Base-by-base conservation (phyloP, 2,113 vertebrate genomes). In the Murina feae region DNA sequence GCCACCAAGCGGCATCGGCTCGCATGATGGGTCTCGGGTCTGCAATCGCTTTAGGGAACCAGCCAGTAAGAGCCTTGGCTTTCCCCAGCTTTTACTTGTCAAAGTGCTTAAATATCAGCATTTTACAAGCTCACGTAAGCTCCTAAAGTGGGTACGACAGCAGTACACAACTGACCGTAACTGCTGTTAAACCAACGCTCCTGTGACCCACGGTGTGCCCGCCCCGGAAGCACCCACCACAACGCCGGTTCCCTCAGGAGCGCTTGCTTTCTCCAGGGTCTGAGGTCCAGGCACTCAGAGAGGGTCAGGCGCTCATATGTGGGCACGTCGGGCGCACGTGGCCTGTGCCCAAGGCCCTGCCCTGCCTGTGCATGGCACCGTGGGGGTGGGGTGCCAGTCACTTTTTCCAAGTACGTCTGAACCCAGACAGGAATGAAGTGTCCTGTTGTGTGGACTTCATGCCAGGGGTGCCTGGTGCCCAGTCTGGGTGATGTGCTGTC, bases 361-460 rank as follows among this genome's bases (percentile, higher is more conserved):
- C 8, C 0, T 23, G 9, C 6, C 47, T 14, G 37, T 39, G 3
- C 11, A 35, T 9, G 44, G 2, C 53, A 1, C 83, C 18, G 1
- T 1, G 4, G 47, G 23, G 75, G 58, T 23, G 58, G 80, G 39
- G 7, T 4, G 9, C 74, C 44, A 9, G 55, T 51, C 63, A 69
- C 12, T 28, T n/a, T 86, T 92, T 84, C 91, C 66, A 20, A 8
- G 63, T 5, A 16, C 5, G 9, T 35, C 68, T 49, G 60, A 78
- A 63, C 30, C 49, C 80, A 47, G 63, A 53, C 18, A 37, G 75
- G 71, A 76, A 37, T 42, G 49, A 44, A 21, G 37, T 28, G 30
- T 47, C 66, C 81, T n/a, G 53, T 44, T 7, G n/a, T 88, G 72
- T 30, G 82, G 92, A 69, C 63, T 58, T 79, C 10, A n/a, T 23